Percentiles rank a stretch among this genome's conserved stretches.
phyloP scores from a whole-genome alignment of 1,140 invertebrate species.

The Diploscapter pachys region DNA sequence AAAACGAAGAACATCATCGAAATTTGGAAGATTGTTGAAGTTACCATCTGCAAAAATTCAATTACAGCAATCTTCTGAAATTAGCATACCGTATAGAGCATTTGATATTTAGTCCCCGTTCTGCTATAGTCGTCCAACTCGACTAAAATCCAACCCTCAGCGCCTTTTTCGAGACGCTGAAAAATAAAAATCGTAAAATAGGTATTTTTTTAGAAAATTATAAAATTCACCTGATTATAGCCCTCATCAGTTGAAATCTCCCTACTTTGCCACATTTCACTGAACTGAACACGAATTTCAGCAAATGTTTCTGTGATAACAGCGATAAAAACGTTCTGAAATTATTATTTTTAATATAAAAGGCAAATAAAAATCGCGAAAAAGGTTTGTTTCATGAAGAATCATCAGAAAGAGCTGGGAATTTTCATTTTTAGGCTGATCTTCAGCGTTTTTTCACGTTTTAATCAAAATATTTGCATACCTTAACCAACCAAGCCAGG shows the following conservation, averaged over 20 bases:
- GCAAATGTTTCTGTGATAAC: slow-evolving; percentile 99
- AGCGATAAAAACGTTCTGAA: slow-evolving; percentile 94
- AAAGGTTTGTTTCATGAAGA: no score
- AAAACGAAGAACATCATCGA: slow-evolving; percentile 89
- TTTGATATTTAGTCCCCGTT: slow-evolving; percentile 26
- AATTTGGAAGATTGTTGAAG: slow-evolving; percentile 80
- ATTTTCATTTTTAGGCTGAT: not conserved
- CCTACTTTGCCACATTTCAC: slow-evolving; percentile 97
- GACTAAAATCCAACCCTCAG: slow-evolving; percentile 55
- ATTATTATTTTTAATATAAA: slow-evolving; percentile 21
- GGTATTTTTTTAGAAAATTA: no score
- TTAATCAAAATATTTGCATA: slow-evolving; percentile 35
- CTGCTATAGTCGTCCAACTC: slow-evolving; percentile 62
- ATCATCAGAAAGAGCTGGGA: no score
- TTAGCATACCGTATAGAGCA: slow-evolving; percentile 23
- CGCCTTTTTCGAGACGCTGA: slow-evolving; percentile 71
- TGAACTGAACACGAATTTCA: slow-evolving; percentile 98
- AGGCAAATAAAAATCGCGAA: no score
- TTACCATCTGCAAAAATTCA: slow-evolving; percentile 77
- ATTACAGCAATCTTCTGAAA: not conserved
- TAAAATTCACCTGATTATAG: slow-evolving; percentile 39
- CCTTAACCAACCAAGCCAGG: slow-evolving; percentile 94
- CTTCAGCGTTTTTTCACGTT: not conserved
- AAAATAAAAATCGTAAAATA: slow-evolving; percentile 4
- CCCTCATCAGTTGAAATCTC: slow-evolving; percentile 60